These are phyloP conservation scores for Mionectes macconnelli DNA, from an alignment of 2,113 vertebrate genomes.

Conservation along the genomic window DNA sequence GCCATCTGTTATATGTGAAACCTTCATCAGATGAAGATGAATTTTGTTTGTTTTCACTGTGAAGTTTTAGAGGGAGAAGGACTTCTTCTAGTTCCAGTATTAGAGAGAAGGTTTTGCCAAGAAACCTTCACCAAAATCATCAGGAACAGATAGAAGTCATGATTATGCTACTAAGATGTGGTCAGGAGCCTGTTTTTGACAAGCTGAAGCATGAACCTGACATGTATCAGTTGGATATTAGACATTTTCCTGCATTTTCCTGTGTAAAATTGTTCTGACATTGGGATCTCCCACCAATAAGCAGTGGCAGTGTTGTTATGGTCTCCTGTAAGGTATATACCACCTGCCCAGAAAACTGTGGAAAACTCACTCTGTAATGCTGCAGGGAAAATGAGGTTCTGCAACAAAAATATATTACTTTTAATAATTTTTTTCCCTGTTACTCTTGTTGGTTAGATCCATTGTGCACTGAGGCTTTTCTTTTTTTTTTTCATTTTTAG, in stretches of 20 bases:
- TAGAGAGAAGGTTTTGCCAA: not conserved
- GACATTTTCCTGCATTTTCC: not conserved
- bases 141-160: not conserved
- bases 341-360: not conserved
- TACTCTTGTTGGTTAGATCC: not conserved
- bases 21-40: not conserved
- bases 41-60: not conserved
- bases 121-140: not conserved
- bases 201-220: not conserved
- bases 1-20: not conserved
- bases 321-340: not conserved
- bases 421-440: not conserved
- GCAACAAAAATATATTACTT: not conserved
- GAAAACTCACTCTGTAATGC: not conserved
- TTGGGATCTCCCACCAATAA: not conserved
- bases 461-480: not conserved
- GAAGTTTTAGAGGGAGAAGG: not conserved
- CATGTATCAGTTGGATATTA: not conserved
- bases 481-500: constrained; percentile 59
- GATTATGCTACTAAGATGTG: not conserved
- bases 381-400: not conserved
- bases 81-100: not conserved
- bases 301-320: not conserved
- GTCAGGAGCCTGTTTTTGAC: not conserved
- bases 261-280: not conserved